Evolutionary conservation across 2,797 vertebrate species (phyloP), one percentile per base, ranked within the genome.

Genomic region (Falco berigora): DNA sequence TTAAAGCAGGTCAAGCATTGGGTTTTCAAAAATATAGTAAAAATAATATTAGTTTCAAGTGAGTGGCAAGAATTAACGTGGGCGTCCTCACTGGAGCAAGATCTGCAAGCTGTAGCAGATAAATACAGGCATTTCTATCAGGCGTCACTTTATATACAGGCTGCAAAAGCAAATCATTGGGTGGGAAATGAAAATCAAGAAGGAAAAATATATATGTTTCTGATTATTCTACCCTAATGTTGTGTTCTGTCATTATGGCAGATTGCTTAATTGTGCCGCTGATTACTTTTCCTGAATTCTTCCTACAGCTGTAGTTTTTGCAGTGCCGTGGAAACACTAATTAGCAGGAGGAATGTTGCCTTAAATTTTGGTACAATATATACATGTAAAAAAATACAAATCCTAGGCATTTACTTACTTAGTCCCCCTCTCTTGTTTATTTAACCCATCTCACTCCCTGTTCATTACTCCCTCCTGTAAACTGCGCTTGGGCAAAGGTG

Each of bases 241-340:
- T 97, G 97, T 97, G 96, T 96, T 97, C 97, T 97, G 94, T 96
- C 97, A 97, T 97, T 97, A 97, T 52, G 64, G 96, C 74, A 97
- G 97, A 97, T 97, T 97, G 97, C 97, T 97, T 97, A 97, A 97
- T 97, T 97, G 96, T 97, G 96, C 96, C 93, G 90, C 94, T 97
- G 97, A 97, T 97, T 97, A 96, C 97, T 97, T 97, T 97, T 97
- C 96, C 96, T 94, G 96, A 97, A 89, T 96, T 97, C 96, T 94
- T 97, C 94, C 84, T 95, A 92, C 96, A 96, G 93, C 93, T 97
- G 97, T 93, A 95, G 87, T 78, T 95, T 95, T 85, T 25, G 6
- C 95, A 96, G 92, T 8, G 49, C 96, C 3, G 79, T 97, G 77
- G 96, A 97, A 97, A 93, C 97, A 95, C 91, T 97, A 96, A 97